These are phyloP conservation scores for Phyllostomus hastatus DNA, from an alignment of 2,113 vertebrate species.

Conservation along the genomic window DNA sequence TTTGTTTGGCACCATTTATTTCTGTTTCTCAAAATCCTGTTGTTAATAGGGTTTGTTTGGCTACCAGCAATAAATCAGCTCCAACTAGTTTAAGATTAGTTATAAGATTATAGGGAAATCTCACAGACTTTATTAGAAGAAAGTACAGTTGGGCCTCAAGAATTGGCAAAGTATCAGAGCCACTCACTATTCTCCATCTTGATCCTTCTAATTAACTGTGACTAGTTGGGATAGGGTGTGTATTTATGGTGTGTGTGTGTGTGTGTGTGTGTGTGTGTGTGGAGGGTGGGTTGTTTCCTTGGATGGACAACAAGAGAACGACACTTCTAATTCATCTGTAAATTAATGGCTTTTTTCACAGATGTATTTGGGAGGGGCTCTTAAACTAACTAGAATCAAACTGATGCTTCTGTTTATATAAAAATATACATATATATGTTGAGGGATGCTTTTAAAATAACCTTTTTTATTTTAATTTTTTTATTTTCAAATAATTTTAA, in stretches of 20 bases:
- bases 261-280: neutral
- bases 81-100: conserved; percentile 13
- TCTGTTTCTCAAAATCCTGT: neutral
- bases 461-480: neutral
- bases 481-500: conserved; percentile 18
- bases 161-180: conserved; percentile 25
- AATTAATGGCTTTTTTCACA: neutral
- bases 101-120: conserved; percentile 26
- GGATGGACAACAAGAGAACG: neutral
- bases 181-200: conserved; percentile 4
- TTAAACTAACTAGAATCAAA: conserved; percentile 24
- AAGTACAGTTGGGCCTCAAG: conserved; percentile 9
- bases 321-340: conserved; percentile 9
- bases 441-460: neutral
- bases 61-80: neutral
- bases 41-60: conserved; percentile 36
- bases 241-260: neutral
- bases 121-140: conserved; percentile 38
- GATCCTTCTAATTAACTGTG: conserved; percentile 37
- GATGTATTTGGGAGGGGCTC: conserved; percentile 3
- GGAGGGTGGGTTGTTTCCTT: neutral
- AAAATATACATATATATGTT: neutral
- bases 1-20: conserved; percentile 33
- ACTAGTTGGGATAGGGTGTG: neutral
- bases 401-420: neutral